Conservation (phyloP, 2,888 invertebrate species). For the Pandemis cinnamomeana region DNA sequence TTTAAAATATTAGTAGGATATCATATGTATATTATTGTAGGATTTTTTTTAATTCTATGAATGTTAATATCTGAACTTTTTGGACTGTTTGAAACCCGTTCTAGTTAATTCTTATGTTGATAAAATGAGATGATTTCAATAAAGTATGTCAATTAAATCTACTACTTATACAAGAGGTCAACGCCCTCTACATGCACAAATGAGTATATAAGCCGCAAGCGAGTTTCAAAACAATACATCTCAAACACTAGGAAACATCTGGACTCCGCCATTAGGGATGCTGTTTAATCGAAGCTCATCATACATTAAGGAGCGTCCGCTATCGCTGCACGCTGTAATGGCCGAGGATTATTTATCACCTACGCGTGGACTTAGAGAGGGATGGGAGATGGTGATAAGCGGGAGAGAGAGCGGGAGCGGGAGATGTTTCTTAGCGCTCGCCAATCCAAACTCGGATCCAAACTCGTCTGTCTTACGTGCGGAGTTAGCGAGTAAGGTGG, state of each 20-base stretch:
- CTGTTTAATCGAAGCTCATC: slow-evolving; percentile 32
- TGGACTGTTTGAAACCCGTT: too few species aligned
- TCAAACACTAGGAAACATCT: slow-evolving; percentile 10
- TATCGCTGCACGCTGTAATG: slow-evolving; percentile 57
- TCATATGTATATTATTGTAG: too few species aligned
- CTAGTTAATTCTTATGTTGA: too few species aligned
- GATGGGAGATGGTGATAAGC: slow-evolving; percentile 39
- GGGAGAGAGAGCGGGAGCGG: slow-evolving; percentile 41
- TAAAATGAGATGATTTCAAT: too few species aligned
- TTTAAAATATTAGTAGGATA: too few species aligned
- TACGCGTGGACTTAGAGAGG: slow-evolving; percentile 60
- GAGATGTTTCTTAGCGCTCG: too few species aligned
- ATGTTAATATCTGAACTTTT: too few species aligned
- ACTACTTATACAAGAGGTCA: not conserved
- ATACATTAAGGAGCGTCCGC: slow-evolving; percentile 42
- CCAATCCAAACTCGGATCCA: too few species aligned
- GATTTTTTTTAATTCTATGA: too few species aligned
- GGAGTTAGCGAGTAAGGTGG: too few species aligned
- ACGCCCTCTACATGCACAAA: not conserved
- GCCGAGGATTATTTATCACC: slow-evolving; percentile 73
- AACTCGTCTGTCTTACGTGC: too few species aligned
- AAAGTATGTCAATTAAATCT: too few species aligned
- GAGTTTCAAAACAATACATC: not conserved
- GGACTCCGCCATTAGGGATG: slow-evolving; percentile 22
- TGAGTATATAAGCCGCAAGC: not conserved